Conservation (phyloP, 2,113 vertebrate genomes). For the Natator depressus region DNA sequence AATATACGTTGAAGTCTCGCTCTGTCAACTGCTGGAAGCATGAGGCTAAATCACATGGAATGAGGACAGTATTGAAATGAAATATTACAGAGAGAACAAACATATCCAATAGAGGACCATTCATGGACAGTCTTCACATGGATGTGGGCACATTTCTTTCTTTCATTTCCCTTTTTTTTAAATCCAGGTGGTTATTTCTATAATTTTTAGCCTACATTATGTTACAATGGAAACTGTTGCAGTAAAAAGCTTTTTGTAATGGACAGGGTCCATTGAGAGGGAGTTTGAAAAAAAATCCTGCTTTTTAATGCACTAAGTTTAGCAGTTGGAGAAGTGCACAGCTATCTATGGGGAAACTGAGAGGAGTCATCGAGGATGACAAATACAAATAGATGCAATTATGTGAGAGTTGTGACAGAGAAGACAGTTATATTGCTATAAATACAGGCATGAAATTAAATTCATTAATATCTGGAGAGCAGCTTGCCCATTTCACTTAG, state of each 20-base stretch:
- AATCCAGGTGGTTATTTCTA: neutral
- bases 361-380: neutral
- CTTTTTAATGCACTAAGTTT: neutral
- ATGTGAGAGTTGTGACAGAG: neutral
- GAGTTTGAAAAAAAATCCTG: neutral
- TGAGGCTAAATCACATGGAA: neutral
- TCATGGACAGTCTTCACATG: fast-evolving
- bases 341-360: neutral
- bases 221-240: fast-evolving
- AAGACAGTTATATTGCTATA: neutral
- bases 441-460: neutral
- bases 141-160: neutral
- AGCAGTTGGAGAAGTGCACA: neutral
- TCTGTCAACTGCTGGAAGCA: neutral
- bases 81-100: neutral
- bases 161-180: neutral
- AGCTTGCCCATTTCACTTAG: neutral
- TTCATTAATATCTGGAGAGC: neutral
- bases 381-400: neutral
- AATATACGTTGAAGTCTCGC: neutral
- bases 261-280: neutral
- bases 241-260: neutral
- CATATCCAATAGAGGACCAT: fast-evolving
- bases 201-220: fast-evolving
- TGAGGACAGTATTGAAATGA: neutral